A percentile compares a stretch with the other conserved stretches of the same genome.
These are phyloP conservation scores for Rhabdomys pumilio DNA, from an alignment of 2,797 vertebrate species.

Conservation along the genomic window DNA sequence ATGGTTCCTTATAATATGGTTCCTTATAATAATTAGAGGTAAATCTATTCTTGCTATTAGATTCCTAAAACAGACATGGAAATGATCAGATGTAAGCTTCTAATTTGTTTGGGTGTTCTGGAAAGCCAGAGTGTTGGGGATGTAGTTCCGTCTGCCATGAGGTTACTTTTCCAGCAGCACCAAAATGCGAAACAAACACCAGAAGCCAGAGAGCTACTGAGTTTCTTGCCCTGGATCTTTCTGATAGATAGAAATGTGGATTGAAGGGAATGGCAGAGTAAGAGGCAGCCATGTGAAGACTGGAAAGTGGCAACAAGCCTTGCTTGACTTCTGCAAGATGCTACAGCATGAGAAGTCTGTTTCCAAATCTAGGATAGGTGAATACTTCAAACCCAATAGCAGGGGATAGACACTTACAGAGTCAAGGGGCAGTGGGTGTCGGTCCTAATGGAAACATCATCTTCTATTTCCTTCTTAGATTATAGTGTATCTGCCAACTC, in stretches of 20 bases:
- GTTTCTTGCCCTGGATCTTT: not conserved
- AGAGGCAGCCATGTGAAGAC: not conserved
- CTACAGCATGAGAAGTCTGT: not conserved
- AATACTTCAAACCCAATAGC: not conserved
- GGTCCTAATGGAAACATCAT: conserved; percentile 31
- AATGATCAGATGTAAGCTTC: conserved; percentile 6
- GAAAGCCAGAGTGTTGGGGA: not conserved
- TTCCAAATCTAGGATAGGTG: not conserved
- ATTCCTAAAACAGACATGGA: conserved; percentile 31
- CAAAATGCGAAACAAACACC: not conserved
- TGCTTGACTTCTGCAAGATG: not conserved
- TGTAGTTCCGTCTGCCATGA: too few relatives aligned
- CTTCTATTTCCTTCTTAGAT: conserved; percentile 89
- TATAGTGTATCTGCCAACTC: conserved; percentile 96
- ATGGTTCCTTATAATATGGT: conserved; percentile 23
- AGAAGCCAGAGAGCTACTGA: conserved; percentile 1
- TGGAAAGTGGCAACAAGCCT: conserved; percentile 16
- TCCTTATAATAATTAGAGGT: conserved; percentile 40
- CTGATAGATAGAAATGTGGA: conserved; percentile 16
- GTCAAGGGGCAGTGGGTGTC: not conserved
- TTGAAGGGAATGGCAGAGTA: not conserved
- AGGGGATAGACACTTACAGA: conserved; percentile 21
- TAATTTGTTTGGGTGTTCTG: not conserved
- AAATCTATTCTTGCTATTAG: conserved; percentile 5
- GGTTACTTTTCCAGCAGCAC: not conserved